Evolutionary conservation across 1,140 invertebrate genomes (phyloP).

Genomic region (Palaemon carinicauda): DNA sequence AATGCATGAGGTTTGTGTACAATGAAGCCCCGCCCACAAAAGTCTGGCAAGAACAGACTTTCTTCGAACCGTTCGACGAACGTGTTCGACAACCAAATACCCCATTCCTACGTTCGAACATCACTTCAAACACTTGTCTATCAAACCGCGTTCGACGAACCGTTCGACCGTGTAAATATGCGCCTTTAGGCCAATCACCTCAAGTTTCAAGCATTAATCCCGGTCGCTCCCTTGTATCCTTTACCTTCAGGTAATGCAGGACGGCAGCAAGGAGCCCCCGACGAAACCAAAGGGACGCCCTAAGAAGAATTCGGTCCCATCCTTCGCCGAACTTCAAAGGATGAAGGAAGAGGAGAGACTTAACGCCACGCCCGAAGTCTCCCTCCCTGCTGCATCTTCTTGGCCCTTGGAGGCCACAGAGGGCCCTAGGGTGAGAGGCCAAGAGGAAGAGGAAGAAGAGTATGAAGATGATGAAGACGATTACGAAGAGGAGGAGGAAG

Average conservation of each 20-base stretch:
- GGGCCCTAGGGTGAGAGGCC: background rate
- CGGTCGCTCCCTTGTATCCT: background rate
- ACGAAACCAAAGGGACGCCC: slow-evolving; percentile 58
- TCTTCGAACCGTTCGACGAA: too few relatives aligned
- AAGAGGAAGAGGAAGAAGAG: background rate
- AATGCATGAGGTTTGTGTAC: too few relatives aligned
- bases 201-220: background rate
- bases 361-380: background rate
- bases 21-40: too few relatives aligned
- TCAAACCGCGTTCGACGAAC: background rate
- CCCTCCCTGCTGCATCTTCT: background rate
- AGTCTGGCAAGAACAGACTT: too few relatives aligned
- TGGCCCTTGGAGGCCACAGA: background rate
- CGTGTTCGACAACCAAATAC: too few relatives aligned
- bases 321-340: slow-evolving; percentile 80
- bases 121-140: too few relatives aligned
- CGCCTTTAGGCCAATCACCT: too few relatives aligned
- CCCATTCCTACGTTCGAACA: too few relatives aligned
- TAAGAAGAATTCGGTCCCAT: slow-evolving; percentile 57
- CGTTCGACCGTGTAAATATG: too few relatives aligned
- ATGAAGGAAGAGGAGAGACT: slow-evolving; percentile 81
- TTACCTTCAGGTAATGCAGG: slow-evolving; percentile 36
- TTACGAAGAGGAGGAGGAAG: background rate
- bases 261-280: slow-evolving; percentile 57
- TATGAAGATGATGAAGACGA: background rate